Conservation (phyloP, 2,113 vertebrate species). For the Festucalex cinctus region DNA sequence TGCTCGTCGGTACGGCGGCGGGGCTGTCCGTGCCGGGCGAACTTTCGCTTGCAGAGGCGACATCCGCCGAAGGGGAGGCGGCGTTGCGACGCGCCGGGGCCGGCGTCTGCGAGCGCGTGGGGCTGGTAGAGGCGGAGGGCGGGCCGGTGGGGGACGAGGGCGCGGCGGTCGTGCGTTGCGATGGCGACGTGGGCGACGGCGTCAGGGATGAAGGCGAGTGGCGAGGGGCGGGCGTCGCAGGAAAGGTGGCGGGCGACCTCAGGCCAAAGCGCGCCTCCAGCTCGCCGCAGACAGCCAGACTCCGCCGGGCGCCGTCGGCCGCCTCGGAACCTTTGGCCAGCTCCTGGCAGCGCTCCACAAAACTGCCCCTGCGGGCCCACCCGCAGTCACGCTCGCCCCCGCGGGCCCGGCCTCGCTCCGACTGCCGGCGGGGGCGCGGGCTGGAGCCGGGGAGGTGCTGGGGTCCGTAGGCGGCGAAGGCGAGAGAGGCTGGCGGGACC, state of each 20-base stretch:
- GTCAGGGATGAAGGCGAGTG: conserved; percentile 1
- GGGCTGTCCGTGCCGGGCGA: conserved; percentile 32
- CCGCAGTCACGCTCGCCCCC: conserved; percentile 73
- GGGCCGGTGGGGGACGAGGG: conserved; percentile 45
- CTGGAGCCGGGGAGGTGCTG: conserved; percentile 28
- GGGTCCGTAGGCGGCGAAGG: conserved; percentile 21
- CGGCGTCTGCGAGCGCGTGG: conserved; percentile 16
- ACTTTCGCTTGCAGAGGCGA: conserved; percentile 31
- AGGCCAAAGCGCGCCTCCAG: conserved; percentile 56
- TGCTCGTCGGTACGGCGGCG: conserved; percentile 43
- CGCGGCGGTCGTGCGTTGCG: conserved; percentile 16
- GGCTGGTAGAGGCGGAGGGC: conserved; percentile 32
- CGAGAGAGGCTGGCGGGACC: conserved; percentile 26
- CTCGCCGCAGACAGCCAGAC: conserved; percentile 63
- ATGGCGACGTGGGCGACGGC: neutral
- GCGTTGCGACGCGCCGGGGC: conserved; percentile 21
- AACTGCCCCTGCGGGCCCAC: conserved; percentile 71
- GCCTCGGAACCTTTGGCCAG: conserved; percentile 73
- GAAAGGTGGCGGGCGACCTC: conserved; percentile 46
- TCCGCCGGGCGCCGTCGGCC: conserved; percentile 48
- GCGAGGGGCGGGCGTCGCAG: conserved; percentile 32
- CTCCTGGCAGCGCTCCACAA: conserved; percentile 85
- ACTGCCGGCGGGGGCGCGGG: conserved; percentile 21
- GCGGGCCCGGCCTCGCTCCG: conserved; percentile 30
- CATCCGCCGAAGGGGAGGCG: conserved; percentile 29